phyloP scores from a whole-genome alignment of 2,113 vertebrate species.

The Percopsis transmontana region DNA sequence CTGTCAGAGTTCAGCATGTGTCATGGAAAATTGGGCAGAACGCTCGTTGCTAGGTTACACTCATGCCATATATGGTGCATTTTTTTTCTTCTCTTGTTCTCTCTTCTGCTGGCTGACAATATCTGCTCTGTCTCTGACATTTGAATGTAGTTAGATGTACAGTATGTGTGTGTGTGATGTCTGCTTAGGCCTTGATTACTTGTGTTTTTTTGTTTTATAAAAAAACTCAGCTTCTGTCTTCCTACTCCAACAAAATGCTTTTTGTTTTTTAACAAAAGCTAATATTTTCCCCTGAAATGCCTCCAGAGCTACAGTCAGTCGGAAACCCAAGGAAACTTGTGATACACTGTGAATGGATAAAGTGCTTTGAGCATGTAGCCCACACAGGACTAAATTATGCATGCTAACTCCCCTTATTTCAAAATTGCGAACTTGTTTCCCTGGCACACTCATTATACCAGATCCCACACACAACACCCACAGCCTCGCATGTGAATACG shows the following conservation, averaged over 20 bases:
- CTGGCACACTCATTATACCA: constrained; percentile 3
- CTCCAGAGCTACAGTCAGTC: too few relatives aligned
- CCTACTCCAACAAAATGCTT: neutral
- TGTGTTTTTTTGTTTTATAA: neutral
- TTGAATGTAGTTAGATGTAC: constrained; percentile 32
- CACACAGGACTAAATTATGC: constrained; percentile 34
- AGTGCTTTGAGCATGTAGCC: constrained; percentile 22
- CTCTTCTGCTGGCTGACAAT: constrained; percentile 23
- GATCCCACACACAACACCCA: constrained; percentile 49
- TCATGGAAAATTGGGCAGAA: constrained; percentile 85
- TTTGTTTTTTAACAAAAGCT: neutral
- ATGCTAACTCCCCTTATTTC: constrained; percentile 32
- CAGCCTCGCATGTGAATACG: constrained; percentile 7
- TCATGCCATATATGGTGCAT: constrained; percentile 74
- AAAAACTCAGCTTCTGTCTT: constrained; percentile 5
- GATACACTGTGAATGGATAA: neutral
- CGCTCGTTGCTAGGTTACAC: constrained; percentile 75
- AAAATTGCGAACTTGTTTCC: constrained; percentile 50
- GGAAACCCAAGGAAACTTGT: too few relatives aligned
- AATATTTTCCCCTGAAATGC: constrained; percentile 38
- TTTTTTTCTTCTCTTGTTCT: constrained; percentile 32
- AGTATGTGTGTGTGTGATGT: constrained; percentile 18
- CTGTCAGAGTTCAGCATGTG: constrained; percentile 64
- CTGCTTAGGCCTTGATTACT: neutral
- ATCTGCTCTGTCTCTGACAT: constrained; percentile 43